A percentile compares a stretch with the other conserved stretches of the same genome.
phyloP scores from a whole-genome alignment of 2,888 invertebrate species.

The Sympetrum striolatum region DNA sequence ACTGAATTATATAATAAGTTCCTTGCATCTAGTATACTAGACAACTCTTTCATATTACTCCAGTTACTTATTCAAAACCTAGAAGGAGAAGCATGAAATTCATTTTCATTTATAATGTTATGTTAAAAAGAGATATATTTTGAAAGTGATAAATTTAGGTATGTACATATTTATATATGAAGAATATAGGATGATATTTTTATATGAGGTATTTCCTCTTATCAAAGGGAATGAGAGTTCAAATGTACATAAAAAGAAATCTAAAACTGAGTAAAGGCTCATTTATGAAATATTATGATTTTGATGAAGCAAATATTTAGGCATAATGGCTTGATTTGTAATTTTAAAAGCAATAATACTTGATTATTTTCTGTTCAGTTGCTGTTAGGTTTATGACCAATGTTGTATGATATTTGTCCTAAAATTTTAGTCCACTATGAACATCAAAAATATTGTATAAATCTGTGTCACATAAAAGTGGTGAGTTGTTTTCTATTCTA shows the following conservation, averaged over 20 bases:
- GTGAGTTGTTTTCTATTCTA: neutral
- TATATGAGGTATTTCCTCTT: neutral
- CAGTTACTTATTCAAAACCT: neutral
- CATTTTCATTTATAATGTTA: neutral
- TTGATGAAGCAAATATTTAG: neutral
- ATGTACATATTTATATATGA: neutral
- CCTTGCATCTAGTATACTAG: slow-evolving; percentile 9
- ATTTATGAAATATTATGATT: neutral
- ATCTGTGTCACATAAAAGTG: neutral
- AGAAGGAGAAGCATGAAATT: neutral
- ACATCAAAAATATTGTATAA: neutral
- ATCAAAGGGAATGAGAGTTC: neutral
- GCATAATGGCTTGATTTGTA: neutral
- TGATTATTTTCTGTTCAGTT: neutral
- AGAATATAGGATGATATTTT: neutral
- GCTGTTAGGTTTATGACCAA: neutral
- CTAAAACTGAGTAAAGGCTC: neutral
- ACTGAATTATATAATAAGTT: slow-evolving; percentile 17
- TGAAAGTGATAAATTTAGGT: neutral
- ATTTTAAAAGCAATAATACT: neutral
- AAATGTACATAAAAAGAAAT: neutral
- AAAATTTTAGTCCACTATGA: neutral
- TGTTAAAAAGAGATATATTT: neutral
- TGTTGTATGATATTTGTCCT: neutral
- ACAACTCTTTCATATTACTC: neutral